Conservation (phyloP, 2,888 invertebrate genomes). For the Leucania comma region DNA sequence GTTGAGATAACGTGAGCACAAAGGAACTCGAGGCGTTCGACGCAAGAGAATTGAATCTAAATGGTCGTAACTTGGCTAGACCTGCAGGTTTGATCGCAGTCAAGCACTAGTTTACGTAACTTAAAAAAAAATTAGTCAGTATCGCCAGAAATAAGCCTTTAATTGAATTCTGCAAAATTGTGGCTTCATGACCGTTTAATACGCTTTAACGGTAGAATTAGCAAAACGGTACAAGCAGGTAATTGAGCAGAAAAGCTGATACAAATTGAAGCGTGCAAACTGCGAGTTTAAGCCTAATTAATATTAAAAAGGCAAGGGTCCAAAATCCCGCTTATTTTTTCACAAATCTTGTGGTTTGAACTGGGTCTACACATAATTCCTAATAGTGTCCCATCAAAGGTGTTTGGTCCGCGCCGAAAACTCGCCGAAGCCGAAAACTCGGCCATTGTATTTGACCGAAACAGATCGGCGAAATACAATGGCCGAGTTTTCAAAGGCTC, state of each 20-base stretch:
- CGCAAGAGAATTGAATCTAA: too few species aligned
- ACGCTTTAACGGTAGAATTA: slow-evolving; percentile 10
- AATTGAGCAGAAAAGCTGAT: slow-evolving; percentile 31
- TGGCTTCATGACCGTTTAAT: slow-evolving; percentile 7
- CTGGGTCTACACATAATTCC: neutral
- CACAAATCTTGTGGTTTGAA: neutral
- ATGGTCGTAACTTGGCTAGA: too few species aligned
- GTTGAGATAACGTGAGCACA: too few species aligned
- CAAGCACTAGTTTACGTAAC: too few species aligned
- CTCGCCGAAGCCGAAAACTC: too few species aligned
- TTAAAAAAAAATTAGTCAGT: neutral
- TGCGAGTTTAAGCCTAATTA: neutral
- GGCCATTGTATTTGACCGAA: too few species aligned
- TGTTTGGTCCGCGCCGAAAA: too few species aligned
- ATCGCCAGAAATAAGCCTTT: neutral
- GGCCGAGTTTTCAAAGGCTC: too few species aligned
- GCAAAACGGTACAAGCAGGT: slow-evolving; percentile 9
- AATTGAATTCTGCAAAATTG: slow-evolving; percentile 3
- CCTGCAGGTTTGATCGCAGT: too few species aligned
- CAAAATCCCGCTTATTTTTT: neutral
- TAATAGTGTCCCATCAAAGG: too few species aligned
- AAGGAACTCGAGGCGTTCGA: too few species aligned
- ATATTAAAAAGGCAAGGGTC: neutral
- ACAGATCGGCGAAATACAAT: too few species aligned
- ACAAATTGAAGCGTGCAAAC: slow-evolving; percentile 19